These are phyloP conservation scores for Frieseomelitta varia DNA, from an alignment of 1,140 invertebrate species.

Conservation along the genomic window DNA sequence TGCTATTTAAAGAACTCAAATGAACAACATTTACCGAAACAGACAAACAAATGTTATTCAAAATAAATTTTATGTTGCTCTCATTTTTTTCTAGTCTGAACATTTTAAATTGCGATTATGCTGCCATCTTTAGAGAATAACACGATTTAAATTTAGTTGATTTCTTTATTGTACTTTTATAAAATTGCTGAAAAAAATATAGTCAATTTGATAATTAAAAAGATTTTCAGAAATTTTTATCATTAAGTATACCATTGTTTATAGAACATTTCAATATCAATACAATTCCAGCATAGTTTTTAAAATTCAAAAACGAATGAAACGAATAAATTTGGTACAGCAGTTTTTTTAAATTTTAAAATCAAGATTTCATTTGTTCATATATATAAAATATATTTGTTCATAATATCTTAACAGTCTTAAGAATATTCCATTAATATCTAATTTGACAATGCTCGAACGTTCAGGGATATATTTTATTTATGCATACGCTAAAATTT, in stretches of 20 bases:
- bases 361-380: background rate
- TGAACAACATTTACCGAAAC: background rate
- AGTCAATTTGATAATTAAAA: too few relatives aligned
- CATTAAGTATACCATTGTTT: too few relatives aligned
- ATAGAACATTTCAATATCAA: too few relatives aligned
- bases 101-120: background rate
- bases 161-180: background rate
- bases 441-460: background rate
- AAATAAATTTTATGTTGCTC: background rate
- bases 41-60: background rate
- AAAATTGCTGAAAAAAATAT: too few relatives aligned
- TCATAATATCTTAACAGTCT: background rate
- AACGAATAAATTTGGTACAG: background rate
- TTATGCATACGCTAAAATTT: background rate
- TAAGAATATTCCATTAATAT: background rate
- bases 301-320: background rate
- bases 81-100: background rate
- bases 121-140: conserved; percentile 3
- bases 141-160: background rate
- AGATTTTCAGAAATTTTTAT: too few relatives aligned
- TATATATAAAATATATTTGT: too few relatives aligned
- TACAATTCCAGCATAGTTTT: too few relatives aligned
- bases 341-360: background rate
- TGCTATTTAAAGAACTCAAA: background rate
- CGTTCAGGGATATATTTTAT: background rate